A percentile compares a stretch with the other conserved stretches of the same genome.
Conservation (phyloP, 1,140 invertebrate species). For the Drosophila nigromelanica region DNA sequence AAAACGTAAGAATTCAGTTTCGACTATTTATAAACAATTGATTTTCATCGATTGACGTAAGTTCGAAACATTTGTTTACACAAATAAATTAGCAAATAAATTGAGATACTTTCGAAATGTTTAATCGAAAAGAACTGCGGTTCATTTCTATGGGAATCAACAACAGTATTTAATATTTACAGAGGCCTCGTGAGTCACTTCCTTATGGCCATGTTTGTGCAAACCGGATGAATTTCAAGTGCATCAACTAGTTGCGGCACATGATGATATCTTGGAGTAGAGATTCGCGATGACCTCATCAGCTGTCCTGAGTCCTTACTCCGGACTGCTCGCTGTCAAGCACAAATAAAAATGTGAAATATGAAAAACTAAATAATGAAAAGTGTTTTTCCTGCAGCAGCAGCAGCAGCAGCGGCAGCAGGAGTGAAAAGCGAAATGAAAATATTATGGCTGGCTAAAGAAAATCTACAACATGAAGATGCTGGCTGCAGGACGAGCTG, state of each 20-base stretch:
- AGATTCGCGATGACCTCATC: conserved; percentile 57
- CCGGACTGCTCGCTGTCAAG: conserved; percentile 1
- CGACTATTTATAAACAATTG: conserved; percentile 33
- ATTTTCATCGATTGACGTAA: conserved; percentile 30
- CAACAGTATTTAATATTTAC: neutral
- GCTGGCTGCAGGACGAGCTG: conserved; percentile 9
- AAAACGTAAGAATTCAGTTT: conserved; percentile 3
- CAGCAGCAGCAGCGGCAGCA: conserved; percentile 23
- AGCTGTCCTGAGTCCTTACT: conserved; percentile 14
- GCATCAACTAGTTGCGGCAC: conserved; percentile 4
- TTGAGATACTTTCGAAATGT: conserved; percentile 22
- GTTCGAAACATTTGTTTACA: conserved; percentile 26
- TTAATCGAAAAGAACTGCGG: conserved; percentile 6
- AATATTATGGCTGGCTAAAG: conserved; percentile 69
- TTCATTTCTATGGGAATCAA: conserved; percentile 14
- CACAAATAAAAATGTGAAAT: conserved; percentile 71
- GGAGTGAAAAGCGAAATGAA: conserved; percentile 56
- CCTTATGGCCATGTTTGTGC: neutral
- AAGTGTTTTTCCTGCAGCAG: conserved; percentile 58
- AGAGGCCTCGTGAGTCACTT: conserved; percentile 29
- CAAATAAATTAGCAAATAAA: conserved; percentile 14
- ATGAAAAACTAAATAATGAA: conserved; percentile 77
- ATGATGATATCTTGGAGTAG: conserved; percentile 5
- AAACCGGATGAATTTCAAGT: neutral
- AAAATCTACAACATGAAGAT: conserved; percentile 39